Conservation (phyloP, 2,113 vertebrate species). For the Tetrax tetrax region DNA sequence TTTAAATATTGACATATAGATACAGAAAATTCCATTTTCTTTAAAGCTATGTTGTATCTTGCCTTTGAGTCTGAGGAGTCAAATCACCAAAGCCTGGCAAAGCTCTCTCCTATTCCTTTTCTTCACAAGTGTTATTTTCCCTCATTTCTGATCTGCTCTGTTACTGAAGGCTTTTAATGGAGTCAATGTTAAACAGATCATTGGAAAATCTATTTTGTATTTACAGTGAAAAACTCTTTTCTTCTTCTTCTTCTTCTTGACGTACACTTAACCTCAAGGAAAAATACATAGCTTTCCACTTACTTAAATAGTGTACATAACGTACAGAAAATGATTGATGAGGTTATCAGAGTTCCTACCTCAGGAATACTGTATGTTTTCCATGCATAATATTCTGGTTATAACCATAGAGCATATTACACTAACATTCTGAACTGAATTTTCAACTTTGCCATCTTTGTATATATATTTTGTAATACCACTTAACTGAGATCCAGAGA, state of each 20-base stretch:
- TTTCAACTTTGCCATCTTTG: conserved; percentile 4
- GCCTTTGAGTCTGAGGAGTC: background rate
- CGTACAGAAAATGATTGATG: conserved; percentile 28
- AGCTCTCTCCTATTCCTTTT: background rate
- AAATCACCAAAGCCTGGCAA: background rate
- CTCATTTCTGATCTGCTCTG: background rate
- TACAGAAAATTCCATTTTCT: background rate
- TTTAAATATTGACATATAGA: background rate
- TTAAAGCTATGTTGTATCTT: background rate
- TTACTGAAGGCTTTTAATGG: conserved; percentile 22
- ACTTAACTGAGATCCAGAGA: background rate
- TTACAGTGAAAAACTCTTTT: conserved; percentile 35
- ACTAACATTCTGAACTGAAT: background rate
- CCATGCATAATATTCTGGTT: conserved; percentile 5
- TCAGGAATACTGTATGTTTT: conserved; percentile 3
- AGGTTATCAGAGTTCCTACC: conserved; percentile 29
- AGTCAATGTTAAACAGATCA: conserved; percentile 53
- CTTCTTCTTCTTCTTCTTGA: conserved; percentile 41
- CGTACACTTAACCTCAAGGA: conserved; percentile 41
- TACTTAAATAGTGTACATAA: conserved; percentile 26
- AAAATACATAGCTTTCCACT: conserved; percentile 48
- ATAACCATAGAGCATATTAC: background rate
- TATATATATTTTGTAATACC: background rate
- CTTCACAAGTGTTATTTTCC: conserved; percentile 24
- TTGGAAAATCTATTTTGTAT: conserved; percentile 42